These are phyloP conservation scores for Caenorhabditis imperialis DNA, from an alignment of 2,888 invertebrate genomes.

Conservation along the genomic window DNA sequence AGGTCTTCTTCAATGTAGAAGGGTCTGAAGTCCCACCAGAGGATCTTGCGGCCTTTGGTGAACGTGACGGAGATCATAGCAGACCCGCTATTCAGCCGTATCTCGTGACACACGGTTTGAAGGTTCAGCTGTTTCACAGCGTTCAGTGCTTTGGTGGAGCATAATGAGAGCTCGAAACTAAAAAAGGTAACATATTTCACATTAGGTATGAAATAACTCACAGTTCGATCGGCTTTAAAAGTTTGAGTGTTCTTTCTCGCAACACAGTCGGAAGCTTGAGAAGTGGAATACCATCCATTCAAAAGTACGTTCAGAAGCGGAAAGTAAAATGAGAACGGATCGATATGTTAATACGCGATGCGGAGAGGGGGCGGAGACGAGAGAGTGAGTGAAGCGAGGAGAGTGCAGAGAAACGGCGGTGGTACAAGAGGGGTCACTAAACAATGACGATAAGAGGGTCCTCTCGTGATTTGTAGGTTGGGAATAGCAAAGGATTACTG, in stretches of 20 bases:
- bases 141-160: not conserved
- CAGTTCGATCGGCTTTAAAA: constrained; percentile 9
- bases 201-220: not conserved
- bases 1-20: not conserved
- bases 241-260: not conserved
- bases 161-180: constrained; percentile 27
- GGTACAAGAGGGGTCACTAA: not conserved
- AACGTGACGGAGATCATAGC: not conserved
- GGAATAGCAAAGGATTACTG: no score
- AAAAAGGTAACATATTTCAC: not conserved
- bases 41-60: not conserved
- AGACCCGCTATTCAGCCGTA: not conserved
- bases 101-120: not conserved
- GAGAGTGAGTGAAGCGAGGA: constrained; percentile 4
- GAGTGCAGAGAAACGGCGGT: not conserved
- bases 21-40: constrained; percentile 27
- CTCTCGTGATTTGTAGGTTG: no score
- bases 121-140: constrained; percentile 3
- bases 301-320: no score
- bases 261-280: constrained; percentile 2
- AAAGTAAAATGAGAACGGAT: not conserved
- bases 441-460: not conserved
- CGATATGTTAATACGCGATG: constrained; percentile 6
- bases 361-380: constrained; percentile 1
- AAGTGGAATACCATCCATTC: not conserved